Evolutionary conservation across 2,888 invertebrate genomes (phyloP), one percentile per base, ranked within the genome.

Genomic region (Teinopalpus imperialis): DNA sequence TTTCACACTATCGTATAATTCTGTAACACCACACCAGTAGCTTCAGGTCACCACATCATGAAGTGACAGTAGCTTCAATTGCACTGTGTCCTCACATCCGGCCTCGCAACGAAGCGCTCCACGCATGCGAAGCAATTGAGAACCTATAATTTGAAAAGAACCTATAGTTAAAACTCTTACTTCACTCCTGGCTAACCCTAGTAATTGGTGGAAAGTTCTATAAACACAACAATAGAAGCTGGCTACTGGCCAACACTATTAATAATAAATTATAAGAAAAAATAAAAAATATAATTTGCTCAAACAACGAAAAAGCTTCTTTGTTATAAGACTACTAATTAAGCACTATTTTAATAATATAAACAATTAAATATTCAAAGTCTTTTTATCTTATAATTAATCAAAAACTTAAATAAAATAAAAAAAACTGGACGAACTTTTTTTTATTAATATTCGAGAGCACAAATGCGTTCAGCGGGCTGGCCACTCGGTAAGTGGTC

Each of bases 101-200:
- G 43, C 55, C 69, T 67, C 66, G 62, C 64, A 53, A 53, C 53
- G 54, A 56, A 55, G 43, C 63, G 59, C 61, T 60, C 73, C 72
- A 70, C 55, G 68, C 74, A 72, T 70, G 70, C 72, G 75, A 63
- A 69, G 70, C 71, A 59, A 64, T 74, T 69, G 80, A 81, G 82
- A 80, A 60, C 83, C 88, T 88, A 82, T 74, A 88, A 88, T 86
- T 83, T 45, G 70, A 50, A 81, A 76, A 61, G 75, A 74, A 76
- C 69, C 69, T 67, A 59, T 64, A 56, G 65, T 81, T 81, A 78
- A 71, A 73, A 65, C 64, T 61, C 60, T 66, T 69, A 65, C 72
- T 74, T 64, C 66, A 74, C 72, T 54, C 59, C 54, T 71, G 71
- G 75, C 69, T 78, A 64, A 73, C 71, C 77, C 37, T 37, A 57